phyloP scores from a whole-genome alignment of 2,797 vertebrate genomes.

The Sebastes itinus region DNA sequence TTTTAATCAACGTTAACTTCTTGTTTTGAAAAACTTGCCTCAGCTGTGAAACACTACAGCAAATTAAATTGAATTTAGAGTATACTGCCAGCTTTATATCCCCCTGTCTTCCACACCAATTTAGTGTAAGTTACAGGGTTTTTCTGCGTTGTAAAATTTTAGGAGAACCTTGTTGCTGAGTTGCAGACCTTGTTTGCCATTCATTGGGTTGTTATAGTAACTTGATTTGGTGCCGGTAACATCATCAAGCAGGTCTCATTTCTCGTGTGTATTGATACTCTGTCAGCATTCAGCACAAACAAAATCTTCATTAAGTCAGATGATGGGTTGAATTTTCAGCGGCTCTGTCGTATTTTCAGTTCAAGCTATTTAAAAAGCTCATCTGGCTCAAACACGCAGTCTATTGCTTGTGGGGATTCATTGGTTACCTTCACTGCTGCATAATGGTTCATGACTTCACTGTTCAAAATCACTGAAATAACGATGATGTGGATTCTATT shows the following conservation, averaged over 20 bases:
- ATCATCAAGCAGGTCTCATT: conserved; percentile 15
- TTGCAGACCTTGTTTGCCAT: conserved; percentile 8
- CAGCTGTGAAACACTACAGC: not conserved
- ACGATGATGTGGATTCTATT: not conserved
- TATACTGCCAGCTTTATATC: not conserved
- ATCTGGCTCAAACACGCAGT: not conserved
- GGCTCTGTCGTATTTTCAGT: conserved; percentile 1
- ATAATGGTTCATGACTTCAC: not conserved
- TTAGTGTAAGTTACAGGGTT: not conserved
- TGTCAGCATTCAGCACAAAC: conserved; percentile 16
- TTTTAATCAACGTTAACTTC: not conserved
- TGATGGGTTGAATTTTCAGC: not conserved
- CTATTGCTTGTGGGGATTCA: not conserved
- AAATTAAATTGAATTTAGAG: not conserved
- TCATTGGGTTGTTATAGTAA: conserved; percentile 23
- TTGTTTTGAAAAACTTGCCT: not conserved
- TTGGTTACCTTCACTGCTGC: not conserved
- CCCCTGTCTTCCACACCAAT: not conserved
- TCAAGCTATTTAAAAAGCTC: conserved; percentile 20
- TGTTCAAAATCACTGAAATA: not conserved
- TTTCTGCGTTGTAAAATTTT: conserved; percentile 3
- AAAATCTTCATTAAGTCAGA: conserved; percentile 8
- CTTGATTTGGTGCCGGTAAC: conserved; percentile 28
- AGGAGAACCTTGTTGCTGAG: not conserved
- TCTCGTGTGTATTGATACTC: conserved; percentile 18